These are phyloP conservation scores for Psococerastis gibbosa DNA, from an alignment of 2,888 invertebrate genomes.

Conservation along the genomic window DNA sequence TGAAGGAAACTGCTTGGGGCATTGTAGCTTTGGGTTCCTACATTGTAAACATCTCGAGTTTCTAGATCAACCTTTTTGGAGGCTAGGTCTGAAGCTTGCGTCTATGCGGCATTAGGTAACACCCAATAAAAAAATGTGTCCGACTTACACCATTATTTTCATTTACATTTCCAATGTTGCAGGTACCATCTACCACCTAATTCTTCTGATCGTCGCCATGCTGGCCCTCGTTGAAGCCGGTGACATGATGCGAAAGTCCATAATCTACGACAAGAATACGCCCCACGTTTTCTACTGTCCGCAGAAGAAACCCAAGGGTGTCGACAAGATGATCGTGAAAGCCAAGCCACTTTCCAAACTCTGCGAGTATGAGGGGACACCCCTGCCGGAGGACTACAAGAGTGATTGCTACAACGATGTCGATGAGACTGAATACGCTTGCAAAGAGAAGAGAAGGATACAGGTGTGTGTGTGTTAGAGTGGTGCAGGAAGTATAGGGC, in stretches of 20 bases:
- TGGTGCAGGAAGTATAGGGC: too few species aligned
- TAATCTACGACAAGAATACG: constrained; percentile 59
- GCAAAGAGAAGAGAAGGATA: constrained; percentile 60
- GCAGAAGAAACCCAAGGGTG: constrained; percentile 48
- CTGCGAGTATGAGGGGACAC: constrained; percentile 52
- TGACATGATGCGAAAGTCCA: constrained; percentile 57
- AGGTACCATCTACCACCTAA: too few species aligned
- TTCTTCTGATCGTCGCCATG: too few species aligned
- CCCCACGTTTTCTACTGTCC: constrained; percentile 66
- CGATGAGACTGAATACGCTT: constrained; percentile 59
- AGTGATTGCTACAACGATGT: constrained; percentile 64
- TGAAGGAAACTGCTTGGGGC: too few species aligned
- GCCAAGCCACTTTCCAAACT: constrained; percentile 47
- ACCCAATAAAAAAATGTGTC: too few species aligned
- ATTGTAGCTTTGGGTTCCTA: too few species aligned
- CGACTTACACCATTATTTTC: too few species aligned
- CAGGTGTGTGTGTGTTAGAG: constrained; percentile 55
- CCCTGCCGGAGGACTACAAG: constrained; percentile 50
- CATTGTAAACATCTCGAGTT: too few species aligned
- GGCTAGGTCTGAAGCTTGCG: too few species aligned
- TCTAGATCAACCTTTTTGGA: too few species aligned
- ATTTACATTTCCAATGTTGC: too few species aligned
- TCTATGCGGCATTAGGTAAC: too few species aligned
- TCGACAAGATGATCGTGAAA: constrained; percentile 51
- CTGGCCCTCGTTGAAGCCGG: constrained; percentile 28